Conservation (phyloP, 2,113 vertebrate species). For the Arothron firmamentum region DNA sequence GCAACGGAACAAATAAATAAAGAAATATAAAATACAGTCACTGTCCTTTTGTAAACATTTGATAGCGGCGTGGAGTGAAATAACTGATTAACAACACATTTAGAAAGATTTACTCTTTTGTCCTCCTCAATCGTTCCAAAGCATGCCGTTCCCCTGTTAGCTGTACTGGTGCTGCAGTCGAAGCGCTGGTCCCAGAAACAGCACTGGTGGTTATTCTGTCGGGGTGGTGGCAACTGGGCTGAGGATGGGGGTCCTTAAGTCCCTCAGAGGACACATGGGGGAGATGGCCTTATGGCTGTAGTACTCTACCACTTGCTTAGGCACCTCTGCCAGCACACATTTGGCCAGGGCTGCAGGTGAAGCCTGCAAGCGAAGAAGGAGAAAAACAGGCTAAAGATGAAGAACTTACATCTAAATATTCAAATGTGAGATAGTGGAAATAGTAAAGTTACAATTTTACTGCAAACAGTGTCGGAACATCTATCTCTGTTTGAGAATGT, state of each 20-base stretch:
- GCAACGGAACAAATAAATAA: constrained; percentile 30
- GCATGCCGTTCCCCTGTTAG: constrained; percentile 29
- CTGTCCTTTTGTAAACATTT: constrained; percentile 56
- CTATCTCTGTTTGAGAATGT: background rate
- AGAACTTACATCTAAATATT: constrained; percentile 5
- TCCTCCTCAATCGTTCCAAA: constrained; percentile 30
- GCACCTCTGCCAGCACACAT: constrained; percentile 91
- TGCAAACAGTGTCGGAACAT: too few relatives aligned
- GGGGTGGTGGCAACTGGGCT: constrained; percentile 73
- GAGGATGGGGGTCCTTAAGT: constrained; percentile 69
- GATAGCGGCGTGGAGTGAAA: constrained; percentile 44
- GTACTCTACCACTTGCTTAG: constrained; percentile 92
- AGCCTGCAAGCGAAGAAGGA: constrained; percentile 73
- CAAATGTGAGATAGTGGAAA: background rate
- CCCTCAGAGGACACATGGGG: constrained; percentile 73
- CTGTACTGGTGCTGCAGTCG: constrained; percentile 34
- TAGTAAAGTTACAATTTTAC: background rate
- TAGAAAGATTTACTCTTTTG: constrained; percentile 38
- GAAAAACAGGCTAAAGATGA: constrained; percentile 18
- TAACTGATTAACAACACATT: constrained; percentile 47
- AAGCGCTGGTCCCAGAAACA: constrained; percentile 22
- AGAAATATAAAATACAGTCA: constrained; percentile 27
- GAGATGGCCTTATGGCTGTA: constrained; percentile 88
- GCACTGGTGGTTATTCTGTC: constrained; percentile 62
- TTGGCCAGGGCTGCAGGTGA: constrained; percentile 89